Percentiles rank a stretch among this genome's conserved stretches.
Conservation (phyloP, 2,797 vertebrate genomes). For the Xiphorhynchus erythropygius region DNA sequence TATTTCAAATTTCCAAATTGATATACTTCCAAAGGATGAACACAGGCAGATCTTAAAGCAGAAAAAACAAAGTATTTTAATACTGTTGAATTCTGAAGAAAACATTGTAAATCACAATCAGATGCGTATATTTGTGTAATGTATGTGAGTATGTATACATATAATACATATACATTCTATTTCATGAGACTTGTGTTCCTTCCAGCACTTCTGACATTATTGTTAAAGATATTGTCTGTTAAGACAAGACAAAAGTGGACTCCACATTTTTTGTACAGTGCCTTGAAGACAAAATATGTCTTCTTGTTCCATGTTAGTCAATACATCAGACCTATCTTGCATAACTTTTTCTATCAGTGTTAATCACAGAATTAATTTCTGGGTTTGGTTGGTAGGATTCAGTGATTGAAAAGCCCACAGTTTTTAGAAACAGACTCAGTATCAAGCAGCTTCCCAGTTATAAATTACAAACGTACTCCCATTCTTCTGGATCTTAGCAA, state of each 20-base stretch:
- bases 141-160: background rate
- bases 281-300: background rate
- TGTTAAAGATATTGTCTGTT: background rate
- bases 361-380: background rate
- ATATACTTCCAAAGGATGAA: background rate
- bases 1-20: background rate
- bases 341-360: conserved; percentile 1
- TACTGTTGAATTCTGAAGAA: background rate
- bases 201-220: background rate
- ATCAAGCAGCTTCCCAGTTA: background rate
- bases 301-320: background rate
- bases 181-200: background rate
- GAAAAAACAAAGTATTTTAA: background rate
- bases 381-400: conserved; percentile 20
- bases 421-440: background rate
- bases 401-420: background rate
- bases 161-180: rapidly evolving
- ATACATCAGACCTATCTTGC: background rate
- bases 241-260: background rate
- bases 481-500: conserved; percentile 24
- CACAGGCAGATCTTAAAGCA: background rate
- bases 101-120: background rate
- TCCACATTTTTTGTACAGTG: background rate
- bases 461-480: background rate
- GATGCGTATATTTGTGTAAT: background rate